phyloP scores from a whole-genome alignment of 2,113 vertebrate genomes.

The Rhodinocichla rosea region DNA sequence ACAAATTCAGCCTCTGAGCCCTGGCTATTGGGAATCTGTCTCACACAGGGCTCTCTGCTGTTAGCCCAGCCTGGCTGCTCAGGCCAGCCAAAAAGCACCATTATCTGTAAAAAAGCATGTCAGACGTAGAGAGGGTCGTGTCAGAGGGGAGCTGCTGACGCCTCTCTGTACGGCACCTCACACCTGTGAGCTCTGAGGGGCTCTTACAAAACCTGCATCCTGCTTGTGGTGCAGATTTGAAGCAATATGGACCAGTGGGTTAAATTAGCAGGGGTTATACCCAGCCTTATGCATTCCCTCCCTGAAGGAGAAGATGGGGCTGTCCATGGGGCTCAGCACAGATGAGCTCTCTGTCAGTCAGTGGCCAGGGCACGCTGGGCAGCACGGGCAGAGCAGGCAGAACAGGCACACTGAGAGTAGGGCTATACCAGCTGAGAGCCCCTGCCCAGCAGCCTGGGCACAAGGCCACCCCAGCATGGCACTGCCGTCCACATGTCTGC shows the following conservation, averaged over 20 bases:
- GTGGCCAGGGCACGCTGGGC: background rate
- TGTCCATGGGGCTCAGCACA: background rate
- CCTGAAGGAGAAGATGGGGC: background rate
- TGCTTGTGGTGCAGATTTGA: background rate
- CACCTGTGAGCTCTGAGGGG: background rate
- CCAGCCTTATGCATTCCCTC: background rate
- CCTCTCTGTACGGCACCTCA: background rate
- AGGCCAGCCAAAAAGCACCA: background rate
- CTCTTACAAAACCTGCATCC: background rate
- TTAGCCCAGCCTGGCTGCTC: background rate
- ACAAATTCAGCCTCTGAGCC: conserved; percentile 4
- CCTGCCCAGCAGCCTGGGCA: background rate
- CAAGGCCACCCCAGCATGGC: rapidly evolving
- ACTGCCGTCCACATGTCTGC: background rate
- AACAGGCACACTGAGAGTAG: background rate
- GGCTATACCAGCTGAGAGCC: background rate
- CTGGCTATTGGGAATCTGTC: background rate
- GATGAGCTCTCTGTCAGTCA: background rate
- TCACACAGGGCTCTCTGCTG: background rate
- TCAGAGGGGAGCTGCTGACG: background rate
- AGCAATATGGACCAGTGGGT: background rate
- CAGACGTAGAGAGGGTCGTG: background rate
- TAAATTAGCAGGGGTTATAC: background rate
- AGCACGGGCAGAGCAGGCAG: background rate
- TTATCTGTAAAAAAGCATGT: background rate